Percentiles rank a stretch among this genome's conserved stretches.
Evolutionary conservation across 37 sponge, comb jelly and placozoan species (phyloP).

Genomic region (Crambe crambe): DNA sequence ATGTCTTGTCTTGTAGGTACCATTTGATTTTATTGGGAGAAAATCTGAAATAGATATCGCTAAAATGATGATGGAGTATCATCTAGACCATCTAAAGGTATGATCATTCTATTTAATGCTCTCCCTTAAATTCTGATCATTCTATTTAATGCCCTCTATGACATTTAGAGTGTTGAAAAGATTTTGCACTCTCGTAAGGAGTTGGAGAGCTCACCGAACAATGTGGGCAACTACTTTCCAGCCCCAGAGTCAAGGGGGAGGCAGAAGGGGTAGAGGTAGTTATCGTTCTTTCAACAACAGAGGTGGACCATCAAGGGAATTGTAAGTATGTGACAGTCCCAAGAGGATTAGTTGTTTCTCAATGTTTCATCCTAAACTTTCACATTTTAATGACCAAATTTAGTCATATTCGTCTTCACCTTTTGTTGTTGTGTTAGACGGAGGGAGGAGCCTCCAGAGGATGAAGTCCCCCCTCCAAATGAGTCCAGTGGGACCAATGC

Average conservation of each 20-base stretch:
- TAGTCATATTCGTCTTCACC: no score
- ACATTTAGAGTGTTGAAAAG: constrained; percentile 31
- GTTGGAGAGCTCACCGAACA: constrained; percentile 12
- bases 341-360: no score
- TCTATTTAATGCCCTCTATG: not conserved
- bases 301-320: constrained; percentile 4
- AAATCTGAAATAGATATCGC: constrained; percentile 71
- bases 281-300: constrained; percentile 14
- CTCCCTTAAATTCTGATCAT: constrained; percentile 4
- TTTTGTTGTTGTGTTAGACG: not conserved
- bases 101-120: not conserved
- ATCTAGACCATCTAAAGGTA: constrained; percentile 75
- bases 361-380: no score
- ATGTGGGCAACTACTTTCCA: constrained; percentile 39
- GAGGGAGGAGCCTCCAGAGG: not conserved
- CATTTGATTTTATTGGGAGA: constrained; percentile 78
- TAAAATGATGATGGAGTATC: constrained; percentile 78
- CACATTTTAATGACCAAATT: no score
- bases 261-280: constrained; percentile 23
- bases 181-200: constrained; percentile 46
- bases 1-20: constrained; percentile 53
- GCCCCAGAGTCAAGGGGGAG: no score
- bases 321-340: no score
- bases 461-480: not conserved
- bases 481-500: not conserved